phyloP scores from a whole-genome alignment of 2,797 vertebrate species.

The Poliocrania exsul region DNA sequence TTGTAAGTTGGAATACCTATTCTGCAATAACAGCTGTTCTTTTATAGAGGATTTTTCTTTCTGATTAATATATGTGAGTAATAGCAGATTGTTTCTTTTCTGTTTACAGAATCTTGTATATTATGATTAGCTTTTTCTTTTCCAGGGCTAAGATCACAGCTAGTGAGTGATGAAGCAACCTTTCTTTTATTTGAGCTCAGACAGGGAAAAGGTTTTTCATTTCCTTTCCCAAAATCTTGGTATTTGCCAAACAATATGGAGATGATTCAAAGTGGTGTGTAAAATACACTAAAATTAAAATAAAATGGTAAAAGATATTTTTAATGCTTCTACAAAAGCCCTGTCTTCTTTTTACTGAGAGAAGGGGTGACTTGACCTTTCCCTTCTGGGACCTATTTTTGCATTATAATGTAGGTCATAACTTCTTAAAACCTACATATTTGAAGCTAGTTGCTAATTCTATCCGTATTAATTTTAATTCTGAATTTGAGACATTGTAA shows the following conservation, averaged over 20 bases:
- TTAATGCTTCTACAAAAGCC: background rate
- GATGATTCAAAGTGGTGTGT: background rate
- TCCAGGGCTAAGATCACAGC: background rate
- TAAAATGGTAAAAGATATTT: background rate
- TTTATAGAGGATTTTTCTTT: background rate
- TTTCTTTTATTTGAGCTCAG: background rate
- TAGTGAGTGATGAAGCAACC: background rate
- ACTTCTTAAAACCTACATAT: constrained; percentile 16
- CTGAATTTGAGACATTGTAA: background rate
- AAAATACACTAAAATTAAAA: background rate
- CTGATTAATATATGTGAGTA: background rate
- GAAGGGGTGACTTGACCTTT: background rate
- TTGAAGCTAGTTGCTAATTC: constrained; percentile 26
- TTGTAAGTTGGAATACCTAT: background rate
- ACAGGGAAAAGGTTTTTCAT: background rate
- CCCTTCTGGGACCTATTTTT: constrained; percentile 28
- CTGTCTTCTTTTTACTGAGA: background rate
- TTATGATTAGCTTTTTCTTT: background rate
- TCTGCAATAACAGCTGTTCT: background rate
- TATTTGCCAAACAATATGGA: background rate
- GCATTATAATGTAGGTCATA: constrained; percentile 41
- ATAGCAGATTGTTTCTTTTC: background rate
- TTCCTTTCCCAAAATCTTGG: background rate
- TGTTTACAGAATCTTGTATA: background rate
- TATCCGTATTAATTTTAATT: constrained; percentile 37